phyloP scores from a whole-genome alignment of 2,113 vertebrate species.

The Rousettus leschenaultii region DNA sequence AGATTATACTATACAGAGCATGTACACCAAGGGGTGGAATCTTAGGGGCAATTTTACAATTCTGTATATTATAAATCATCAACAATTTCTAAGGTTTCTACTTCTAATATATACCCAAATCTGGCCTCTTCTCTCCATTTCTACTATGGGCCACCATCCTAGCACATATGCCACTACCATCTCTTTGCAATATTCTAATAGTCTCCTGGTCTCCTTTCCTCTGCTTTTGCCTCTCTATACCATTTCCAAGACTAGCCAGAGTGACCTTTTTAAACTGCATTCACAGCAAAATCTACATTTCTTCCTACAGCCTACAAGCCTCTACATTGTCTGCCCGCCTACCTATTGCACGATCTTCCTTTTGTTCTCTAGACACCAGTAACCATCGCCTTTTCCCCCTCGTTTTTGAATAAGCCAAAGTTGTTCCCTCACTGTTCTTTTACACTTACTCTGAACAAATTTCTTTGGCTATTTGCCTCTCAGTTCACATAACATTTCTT shows the following conservation, averaged over 20 bases:
- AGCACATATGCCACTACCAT: not conserved
- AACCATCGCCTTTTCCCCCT: not conserved
- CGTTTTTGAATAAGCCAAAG: not conserved
- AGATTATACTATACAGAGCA: not conserved
- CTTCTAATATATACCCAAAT: not conserved
- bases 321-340: not conserved
- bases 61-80: not conserved
- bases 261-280: not conserved
- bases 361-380: not conserved
- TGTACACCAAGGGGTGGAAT: accelerated
- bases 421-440: not conserved
- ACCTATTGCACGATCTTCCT: not conserved
- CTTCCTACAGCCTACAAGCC: not conserved
- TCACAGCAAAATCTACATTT: not conserved
- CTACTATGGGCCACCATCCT: not conserved
- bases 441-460: not conserved
- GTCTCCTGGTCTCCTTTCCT: not conserved
- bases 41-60: not conserved
- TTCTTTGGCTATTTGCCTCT: not conserved
- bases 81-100: not conserved
- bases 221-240: not conserved
- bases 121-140: not conserved
- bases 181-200: not conserved
- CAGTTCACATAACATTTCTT: not conserved
- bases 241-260: not conserved